These are phyloP conservation scores for Calliphora vomitoria DNA, from an alignment of 2,888 invertebrate species.

Conservation along the genomic window DNA sequence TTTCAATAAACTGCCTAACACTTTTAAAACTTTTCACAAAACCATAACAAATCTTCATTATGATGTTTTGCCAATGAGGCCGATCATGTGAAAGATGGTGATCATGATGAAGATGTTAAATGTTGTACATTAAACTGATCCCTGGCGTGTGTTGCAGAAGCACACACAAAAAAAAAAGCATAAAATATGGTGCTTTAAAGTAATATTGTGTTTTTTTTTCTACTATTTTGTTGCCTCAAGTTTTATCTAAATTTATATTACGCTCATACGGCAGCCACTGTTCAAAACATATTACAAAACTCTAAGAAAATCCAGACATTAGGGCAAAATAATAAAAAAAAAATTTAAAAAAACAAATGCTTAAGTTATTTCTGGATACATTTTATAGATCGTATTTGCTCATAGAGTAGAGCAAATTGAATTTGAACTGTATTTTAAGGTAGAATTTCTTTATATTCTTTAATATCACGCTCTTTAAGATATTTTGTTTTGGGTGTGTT, in stretches of 20 bases:
- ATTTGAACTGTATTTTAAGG: slow-evolving; percentile 59
- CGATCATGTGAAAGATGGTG: neutral
- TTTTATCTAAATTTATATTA: slow-evolving; percentile 60
- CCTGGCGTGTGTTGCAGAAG: neutral
- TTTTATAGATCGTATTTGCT: neutral
- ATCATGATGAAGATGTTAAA: slow-evolving; percentile 30
- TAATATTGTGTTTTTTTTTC: slow-evolving; percentile 13
- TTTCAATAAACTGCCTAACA: slow-evolving; percentile 28
- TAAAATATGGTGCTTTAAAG: neutral
- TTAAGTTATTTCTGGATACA: slow-evolving; percentile 9
- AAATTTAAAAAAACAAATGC: neutral
- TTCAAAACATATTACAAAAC: slow-evolving; percentile 43
- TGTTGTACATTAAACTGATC: slow-evolving; percentile 31
- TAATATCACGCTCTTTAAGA: slow-evolving; percentile 31
- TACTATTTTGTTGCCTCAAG: neutral
- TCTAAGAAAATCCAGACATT: slow-evolving; percentile 62
- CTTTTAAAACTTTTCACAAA: neutral
- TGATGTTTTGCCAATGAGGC: neutral
- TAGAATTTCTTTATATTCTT: slow-evolving; percentile 18
- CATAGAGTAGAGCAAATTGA: slow-evolving; percentile 28
- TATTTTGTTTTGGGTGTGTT: neutral
- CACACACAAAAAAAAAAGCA: neutral
- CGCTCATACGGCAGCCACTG: slow-evolving; percentile 14
- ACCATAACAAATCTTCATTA: neutral
- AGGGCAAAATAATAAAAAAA: slow-evolving; percentile 48